Conservation (phyloP, 2,888 invertebrate species). For the Biston betularia region DNA sequence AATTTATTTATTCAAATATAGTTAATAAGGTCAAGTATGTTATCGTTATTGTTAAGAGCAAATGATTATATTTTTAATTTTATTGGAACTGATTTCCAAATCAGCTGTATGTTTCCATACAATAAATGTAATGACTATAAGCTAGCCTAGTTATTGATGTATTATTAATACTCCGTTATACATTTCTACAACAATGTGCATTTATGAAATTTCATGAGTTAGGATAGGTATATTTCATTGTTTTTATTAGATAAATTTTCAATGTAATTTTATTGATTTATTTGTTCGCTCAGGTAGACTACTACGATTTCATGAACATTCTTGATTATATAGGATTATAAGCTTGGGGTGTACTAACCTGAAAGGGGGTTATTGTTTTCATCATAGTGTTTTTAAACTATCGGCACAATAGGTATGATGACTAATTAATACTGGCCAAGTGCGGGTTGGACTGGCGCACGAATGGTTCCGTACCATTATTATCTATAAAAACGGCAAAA, state of each 20-base stretch:
- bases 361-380: too few species aligned
- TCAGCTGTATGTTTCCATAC: neutral
- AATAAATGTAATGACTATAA: neutral
- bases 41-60: constrained; percentile 31
- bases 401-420: too few species aligned
- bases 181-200: constrained; percentile 24
- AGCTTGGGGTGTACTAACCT: too few species aligned
- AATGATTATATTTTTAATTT: constrained; percentile 11
- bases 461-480: too few species aligned
- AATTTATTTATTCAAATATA: constrained; percentile 23
- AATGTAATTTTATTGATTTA: neutral
- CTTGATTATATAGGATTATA: too few species aligned
- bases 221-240: neutral
- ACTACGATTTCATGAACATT: too few species aligned
- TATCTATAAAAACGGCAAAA: too few species aligned
- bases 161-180: neutral
- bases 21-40: constrained; percentile 27
- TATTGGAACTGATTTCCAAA: neutral
- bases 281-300: neutral
- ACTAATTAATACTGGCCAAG: too few species aligned
- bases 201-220: constrained; percentile 19
- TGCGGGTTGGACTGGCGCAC: too few species aligned
- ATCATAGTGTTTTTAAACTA: too few species aligned
- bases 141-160: neutral
- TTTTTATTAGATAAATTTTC: neutral